Percentiles rank a stretch among this genome's conserved stretches.
Evolutionary conservation across 1,140 invertebrate genomes (phyloP).

Genomic region (Caenorhabditis latens): DNA sequence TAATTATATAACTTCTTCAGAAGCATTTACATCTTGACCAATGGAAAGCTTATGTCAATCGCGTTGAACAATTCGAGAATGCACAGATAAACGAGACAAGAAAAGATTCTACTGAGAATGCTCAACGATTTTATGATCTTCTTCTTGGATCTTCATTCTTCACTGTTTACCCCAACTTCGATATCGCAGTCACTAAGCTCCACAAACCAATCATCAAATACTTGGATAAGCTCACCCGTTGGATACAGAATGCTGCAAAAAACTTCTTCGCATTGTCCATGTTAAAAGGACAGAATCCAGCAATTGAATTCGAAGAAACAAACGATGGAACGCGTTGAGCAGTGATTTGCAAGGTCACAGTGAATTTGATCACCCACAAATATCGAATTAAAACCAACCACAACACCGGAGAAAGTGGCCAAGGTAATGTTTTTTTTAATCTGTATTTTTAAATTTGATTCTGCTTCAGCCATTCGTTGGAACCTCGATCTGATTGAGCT

Average conservation of each 20-base stretch:
- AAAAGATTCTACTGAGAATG: no score
- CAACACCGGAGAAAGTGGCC: not conserved
- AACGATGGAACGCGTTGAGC: not conserved
- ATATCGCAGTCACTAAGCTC: not conserved
- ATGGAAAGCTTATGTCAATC: not conserved
- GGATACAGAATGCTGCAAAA: constrained; percentile 11
- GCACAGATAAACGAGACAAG: no score
- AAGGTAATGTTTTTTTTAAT: not conserved
- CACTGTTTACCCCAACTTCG: not conserved
- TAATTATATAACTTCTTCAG: not conserved
- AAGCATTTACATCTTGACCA: not conserved
- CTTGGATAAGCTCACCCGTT: not conserved
- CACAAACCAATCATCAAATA: constrained; percentile 19
- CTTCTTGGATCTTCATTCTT: constrained; percentile 24
- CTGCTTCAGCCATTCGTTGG: constrained; percentile 8
- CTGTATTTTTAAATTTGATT: not conserved
- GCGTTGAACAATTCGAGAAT: no score
- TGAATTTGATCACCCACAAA: constrained; percentile 11
- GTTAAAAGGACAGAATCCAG: constrained; percentile 8
- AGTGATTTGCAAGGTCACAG: constrained; percentile 23
- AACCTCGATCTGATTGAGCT: not conserved
- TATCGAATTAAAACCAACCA: not conserved
- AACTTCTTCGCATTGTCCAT: constrained; percentile 7
- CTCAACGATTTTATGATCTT: not conserved
- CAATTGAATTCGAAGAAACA: constrained; percentile 23